These are phyloP conservation scores for Drosophila helvetica DNA, from an alignment of 2,888 invertebrate species.

Conservation along the genomic window DNA sequence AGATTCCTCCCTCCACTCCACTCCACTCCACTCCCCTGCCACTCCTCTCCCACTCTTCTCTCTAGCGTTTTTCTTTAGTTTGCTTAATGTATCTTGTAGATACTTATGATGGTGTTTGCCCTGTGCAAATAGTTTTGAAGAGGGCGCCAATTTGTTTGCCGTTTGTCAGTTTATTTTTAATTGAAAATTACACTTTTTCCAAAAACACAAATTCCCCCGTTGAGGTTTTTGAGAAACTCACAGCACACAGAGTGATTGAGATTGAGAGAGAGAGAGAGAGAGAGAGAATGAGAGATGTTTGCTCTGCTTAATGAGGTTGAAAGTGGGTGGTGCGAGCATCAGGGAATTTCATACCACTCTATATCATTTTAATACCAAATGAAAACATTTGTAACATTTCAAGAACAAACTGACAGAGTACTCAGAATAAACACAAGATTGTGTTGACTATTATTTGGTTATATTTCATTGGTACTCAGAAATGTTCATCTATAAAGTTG, in stretches of 20 bases:
- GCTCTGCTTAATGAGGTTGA: constrained; percentile 56
- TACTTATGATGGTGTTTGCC: constrained; percentile 54
- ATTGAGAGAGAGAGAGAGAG: constrained; percentile 7
- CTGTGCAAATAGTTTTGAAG: constrained; percentile 61
- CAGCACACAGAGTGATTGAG: neutral
- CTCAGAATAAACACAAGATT: neutral
- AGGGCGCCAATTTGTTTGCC: constrained; percentile 44
- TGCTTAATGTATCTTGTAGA: constrained; percentile 56
- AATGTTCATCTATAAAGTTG: too few relatives aligned
- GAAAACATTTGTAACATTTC: neutral
- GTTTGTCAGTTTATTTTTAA: constrained; percentile 52
- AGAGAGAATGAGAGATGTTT: constrained; percentile 45
- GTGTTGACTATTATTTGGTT: neutral
- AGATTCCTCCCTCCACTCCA: constrained; percentile 46
- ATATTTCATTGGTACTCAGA: too few relatives aligned
- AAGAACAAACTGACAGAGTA: neutral
- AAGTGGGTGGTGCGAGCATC: constrained; percentile 35
- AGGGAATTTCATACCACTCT: neutral
- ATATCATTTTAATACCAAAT: neutral
- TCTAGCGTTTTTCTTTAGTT: neutral
- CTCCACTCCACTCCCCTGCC: neutral
- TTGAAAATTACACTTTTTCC: constrained; percentile 59
- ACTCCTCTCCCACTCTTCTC: neutral
- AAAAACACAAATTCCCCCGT: constrained; percentile 19
- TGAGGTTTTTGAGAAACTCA: neutral